Base-by-base conservation (phyloP, 2,113 vertebrate genomes). In the Chamaetylas fuelleborni region DNA sequence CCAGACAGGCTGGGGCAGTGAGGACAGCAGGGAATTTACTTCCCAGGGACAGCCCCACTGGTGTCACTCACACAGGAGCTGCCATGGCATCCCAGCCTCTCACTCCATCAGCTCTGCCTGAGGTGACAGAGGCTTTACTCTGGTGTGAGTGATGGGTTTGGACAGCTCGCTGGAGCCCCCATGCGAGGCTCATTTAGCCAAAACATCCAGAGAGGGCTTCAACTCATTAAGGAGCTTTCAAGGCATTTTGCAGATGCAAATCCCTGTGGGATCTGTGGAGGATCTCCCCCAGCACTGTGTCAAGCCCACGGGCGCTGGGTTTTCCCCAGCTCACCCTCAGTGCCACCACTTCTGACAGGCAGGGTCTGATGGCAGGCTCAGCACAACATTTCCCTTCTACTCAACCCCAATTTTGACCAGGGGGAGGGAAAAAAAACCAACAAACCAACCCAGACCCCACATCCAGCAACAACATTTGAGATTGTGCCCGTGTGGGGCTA, bases 391-490 rank as follows among this genome's bases (percentile, higher is more conserved):
- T 33, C 61, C 71, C 64, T 93, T 88, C 67, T 54, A 5, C 51
- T 87, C 51, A 67, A 81, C 88, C 50, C 50, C 62, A 33, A 9
- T 70, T 79, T 71, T 71, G 60, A 8, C 10, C 71, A 26, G 34
- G 38, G 51, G 42, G 14, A 7, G 12, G 29, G 20, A 23, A 34
- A n/a, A 31, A 34, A 26, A 65, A 50, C 9, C 56, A 24, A 50
- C 47, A 24, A 50, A 50, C 24, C 50, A 33, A 4, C 48, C 51
- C 64, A 53, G 34, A 34, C 9, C 69, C 81, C 56, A 61, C 64
- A 88, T 54, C 71, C 91, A 70, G 76, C 88, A 88, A 34, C 20
- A 83, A 25, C 38, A 80, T 90, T 95, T 80, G 53, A 11, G 57
- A 81, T 89, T 91, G 69, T 19, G 56, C 81, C 87, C 78, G 0